Percentiles rank a stretch among this genome's conserved stretches.
phyloP scores from a whole-genome alignment of 1,140 invertebrate species.

The Oppia nitens region DNA sequence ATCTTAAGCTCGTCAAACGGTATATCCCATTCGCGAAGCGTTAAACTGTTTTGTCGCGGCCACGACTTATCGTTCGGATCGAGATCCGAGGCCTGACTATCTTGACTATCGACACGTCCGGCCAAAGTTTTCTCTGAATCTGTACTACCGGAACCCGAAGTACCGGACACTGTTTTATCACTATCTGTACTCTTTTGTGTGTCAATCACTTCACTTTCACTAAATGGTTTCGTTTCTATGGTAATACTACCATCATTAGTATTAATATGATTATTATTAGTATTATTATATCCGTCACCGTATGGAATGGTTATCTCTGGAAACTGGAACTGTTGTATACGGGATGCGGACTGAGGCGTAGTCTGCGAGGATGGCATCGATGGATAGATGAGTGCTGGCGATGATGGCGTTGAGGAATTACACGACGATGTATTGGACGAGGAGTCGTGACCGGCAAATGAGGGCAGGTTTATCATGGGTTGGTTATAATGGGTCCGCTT shows the following conservation, averaged over 20 bases:
- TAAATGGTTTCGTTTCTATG: conserved; percentile 35
- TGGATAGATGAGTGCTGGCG: conserved; percentile 48
- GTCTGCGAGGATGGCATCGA: neutral
- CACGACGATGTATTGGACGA: conserved; percentile 88
- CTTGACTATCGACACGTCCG: conserved; percentile 60
- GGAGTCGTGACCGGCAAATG: conserved; percentile 44
- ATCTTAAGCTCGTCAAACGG: conserved; percentile 80
- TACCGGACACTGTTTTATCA: conserved; percentile 51
- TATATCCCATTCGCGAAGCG: conserved; percentile 93
- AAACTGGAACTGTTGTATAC: conserved; percentile 60
- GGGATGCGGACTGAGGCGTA: conserved; percentile 23
- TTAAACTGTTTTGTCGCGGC: conserved; percentile 69
- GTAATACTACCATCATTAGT: conserved; percentile 31
- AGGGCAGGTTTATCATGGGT: conserved; percentile 11
- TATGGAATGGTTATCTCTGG: conserved; percentile 40
- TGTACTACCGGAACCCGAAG: conserved; percentile 48
- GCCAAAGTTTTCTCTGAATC: conserved; percentile 66
- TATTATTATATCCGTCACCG: neutral
- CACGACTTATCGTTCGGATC: conserved; percentile 31
- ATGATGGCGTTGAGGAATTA: conserved; percentile 87
- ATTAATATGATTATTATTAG: no score
- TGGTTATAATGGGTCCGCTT: conserved; percentile 6
- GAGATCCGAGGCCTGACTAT: conserved; percentile 57
- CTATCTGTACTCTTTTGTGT: conserved; percentile 60
- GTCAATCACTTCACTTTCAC: conserved; percentile 37